Evolutionary conservation across 2,888 invertebrate genomes (phyloP).

Genomic region (Auanema freiburgensis): DNA sequence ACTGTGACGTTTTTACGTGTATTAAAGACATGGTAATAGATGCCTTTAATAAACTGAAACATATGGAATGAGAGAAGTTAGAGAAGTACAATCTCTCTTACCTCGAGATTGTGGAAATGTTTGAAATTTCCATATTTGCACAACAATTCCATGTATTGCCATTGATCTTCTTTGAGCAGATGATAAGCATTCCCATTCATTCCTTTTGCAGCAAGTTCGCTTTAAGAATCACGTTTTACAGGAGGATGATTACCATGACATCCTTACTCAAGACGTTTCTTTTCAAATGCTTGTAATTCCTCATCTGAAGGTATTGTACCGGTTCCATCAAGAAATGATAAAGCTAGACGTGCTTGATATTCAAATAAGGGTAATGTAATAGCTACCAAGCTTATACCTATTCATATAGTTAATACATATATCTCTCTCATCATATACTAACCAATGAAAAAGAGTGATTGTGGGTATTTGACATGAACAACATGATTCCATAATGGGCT

Average conservation of each 20-base stretch:
- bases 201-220: conserved; percentile 2
- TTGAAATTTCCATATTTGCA: conserved; percentile 10
- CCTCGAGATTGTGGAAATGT: neutral
- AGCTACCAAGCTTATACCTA: conserved; percentile 8
- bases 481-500: conserved; percentile 10
- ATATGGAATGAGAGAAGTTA: neutral
- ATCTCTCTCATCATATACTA: neutral
- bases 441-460: conserved; percentile 18
- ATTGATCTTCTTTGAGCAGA: conserved; percentile 7
- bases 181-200: neutral
- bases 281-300: conserved; percentile 4
- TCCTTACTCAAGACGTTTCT: neutral
- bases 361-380: conserved; percentile 10
- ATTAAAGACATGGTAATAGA: neutral
- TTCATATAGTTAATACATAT: neutral
- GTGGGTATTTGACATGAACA: conserved; percentile 11
- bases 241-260: neutral
- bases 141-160: conserved; percentile 11
- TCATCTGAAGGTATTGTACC: neutral
- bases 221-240: conserved; percentile 1
- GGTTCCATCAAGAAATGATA: conserved; percentile 1
- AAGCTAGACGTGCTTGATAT: conserved; percentile 10
- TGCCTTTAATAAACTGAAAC: neutral
- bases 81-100: neutral
- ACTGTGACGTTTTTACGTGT: neutral